Percentiles rank a stretch among this genome's conserved stretches.
Evolutionary conservation across 2,113 vertebrate genomes (phyloP).

Genomic region (Albula glossodonta): DNA sequence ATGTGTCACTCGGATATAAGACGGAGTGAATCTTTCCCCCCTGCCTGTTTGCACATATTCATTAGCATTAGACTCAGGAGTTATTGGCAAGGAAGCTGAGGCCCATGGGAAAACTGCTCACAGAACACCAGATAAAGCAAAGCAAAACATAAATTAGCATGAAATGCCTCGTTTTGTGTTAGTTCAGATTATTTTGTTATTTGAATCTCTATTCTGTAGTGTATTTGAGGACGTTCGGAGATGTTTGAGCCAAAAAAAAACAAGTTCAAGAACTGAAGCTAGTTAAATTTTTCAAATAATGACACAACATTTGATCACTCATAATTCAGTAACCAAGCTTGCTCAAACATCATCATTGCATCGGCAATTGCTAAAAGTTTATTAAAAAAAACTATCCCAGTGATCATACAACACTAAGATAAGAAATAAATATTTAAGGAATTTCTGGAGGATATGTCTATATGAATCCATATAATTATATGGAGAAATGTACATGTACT

Average conservation of each 20-base stretch:
- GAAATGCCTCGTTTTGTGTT: slow-evolving; percentile 5
- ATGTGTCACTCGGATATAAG: slow-evolving; percentile 27
- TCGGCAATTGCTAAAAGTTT: not conserved
- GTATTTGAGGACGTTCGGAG: too few relatives aligned
- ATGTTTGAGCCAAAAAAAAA: not conserved
- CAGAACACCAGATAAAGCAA: not conserved
- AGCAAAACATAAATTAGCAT: not conserved
- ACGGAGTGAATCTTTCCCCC: slow-evolving; percentile 31
- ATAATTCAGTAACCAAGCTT: not conserved
- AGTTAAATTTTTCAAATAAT: not conserved
- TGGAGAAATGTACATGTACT: not conserved
- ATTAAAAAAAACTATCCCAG: not conserved
- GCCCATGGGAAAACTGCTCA: not conserved
- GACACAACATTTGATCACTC: not conserved
- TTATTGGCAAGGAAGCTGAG: slow-evolving; percentile 6
- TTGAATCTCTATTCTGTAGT: too few relatives aligned
- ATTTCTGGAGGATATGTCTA: too few relatives aligned
- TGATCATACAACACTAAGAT: not conserved
- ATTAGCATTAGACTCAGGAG: slow-evolving; percentile 36
- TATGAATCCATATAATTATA: not conserved
- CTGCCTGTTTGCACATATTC: slow-evolving; percentile 35
- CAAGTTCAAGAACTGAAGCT: not conserved
- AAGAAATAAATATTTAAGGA: not conserved
- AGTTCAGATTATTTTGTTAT: not conserved
- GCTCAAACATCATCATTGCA: not conserved